Evolutionary conservation across 2,888 invertebrate species (phyloP).

Genomic region (Drosophila subquinaria): DNA sequence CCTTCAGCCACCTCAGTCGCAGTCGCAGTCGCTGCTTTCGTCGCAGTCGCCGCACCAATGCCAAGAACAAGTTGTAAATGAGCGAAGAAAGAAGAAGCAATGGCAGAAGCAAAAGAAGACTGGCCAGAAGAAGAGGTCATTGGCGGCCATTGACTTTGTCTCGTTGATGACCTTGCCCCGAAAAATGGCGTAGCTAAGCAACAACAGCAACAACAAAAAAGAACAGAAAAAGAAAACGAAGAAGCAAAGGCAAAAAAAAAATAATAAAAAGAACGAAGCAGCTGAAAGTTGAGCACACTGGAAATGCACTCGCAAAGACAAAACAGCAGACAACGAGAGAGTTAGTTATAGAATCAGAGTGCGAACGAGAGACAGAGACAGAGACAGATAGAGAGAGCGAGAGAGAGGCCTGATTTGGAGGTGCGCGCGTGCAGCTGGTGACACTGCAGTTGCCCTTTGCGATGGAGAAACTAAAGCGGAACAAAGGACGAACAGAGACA

Average conservation of each 20-base stretch:
- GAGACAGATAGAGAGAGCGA: constrained; percentile 11
- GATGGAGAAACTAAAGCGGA: constrained; percentile 59
- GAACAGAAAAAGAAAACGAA: constrained; percentile 25
- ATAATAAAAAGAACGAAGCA: constrained; percentile 43
- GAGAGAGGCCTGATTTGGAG: constrained; percentile 32
- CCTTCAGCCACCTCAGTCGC: constrained; percentile 16
- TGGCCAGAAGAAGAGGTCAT: constrained; percentile 83
- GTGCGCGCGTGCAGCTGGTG: constrained; percentile 70
- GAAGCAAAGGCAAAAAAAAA: constrained; percentile 29
- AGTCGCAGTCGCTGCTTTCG: constrained; percentile 17
- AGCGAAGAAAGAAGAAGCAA: constrained; percentile 37
- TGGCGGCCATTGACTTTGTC: constrained; percentile 86
- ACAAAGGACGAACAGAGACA: constrained; percentile 46
- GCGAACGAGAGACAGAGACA: constrained; percentile 12
- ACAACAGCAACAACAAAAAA: constrained; percentile 24
- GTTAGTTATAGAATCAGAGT: constrained; percentile 12
- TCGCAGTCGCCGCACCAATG: constrained; percentile 46
- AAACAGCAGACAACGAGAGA: constrained; percentile 43
- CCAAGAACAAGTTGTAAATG: constrained; percentile 80
- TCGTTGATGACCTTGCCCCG: constrained; percentile 86
- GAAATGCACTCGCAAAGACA: constrained; percentile 63
- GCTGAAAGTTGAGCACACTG: constrained; percentile 58
- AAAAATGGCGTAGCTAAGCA: constrained; percentile 82
- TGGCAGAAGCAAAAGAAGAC: constrained; percentile 38
- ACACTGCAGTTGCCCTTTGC: constrained; percentile 51